Conservation (phyloP, 2,888 invertebrate genomes). For the Willowsia nigromaculata region DNA sequence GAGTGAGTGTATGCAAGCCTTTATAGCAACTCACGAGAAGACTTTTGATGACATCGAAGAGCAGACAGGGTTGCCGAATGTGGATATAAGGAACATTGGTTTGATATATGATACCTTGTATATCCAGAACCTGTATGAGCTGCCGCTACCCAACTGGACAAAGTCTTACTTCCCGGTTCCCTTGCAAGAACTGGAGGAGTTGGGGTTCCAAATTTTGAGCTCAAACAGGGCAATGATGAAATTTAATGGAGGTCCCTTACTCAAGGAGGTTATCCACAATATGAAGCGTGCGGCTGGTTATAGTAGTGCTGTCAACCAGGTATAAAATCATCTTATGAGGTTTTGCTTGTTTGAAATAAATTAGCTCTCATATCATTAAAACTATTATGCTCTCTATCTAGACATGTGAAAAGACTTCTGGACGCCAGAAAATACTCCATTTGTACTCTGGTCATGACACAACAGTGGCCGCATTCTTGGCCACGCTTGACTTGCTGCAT, state of each 20-base stretch:
- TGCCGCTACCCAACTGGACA: slow-evolving; percentile 85
- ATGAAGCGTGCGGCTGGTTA: too few species aligned
- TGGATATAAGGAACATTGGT: slow-evolving; percentile 82
- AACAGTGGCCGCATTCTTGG: slow-evolving; percentile 85
- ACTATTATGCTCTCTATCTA: too few species aligned
- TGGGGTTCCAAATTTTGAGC: slow-evolving; percentile 64
- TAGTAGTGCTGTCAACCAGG: too few species aligned
- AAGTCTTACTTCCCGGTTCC: slow-evolving; percentile 83
- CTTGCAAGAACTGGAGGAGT: slow-evolving; percentile 61
- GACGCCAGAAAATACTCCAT: slow-evolving; percentile 82
- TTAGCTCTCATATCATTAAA: neutral
- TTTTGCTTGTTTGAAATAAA: neutral
- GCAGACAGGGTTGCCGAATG: slow-evolving; percentile 84
- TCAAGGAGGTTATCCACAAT: slow-evolving; percentile 84
- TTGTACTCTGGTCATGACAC: slow-evolving; percentile 88
- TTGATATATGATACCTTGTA: slow-evolving; percentile 85
- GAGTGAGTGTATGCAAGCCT: slow-evolving; percentile 80
- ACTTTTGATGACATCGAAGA: slow-evolving; percentile 85
- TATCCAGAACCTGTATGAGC: slow-evolving; percentile 82
- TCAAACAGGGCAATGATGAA: slow-evolving; percentile 67
- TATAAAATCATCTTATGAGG: too few species aligned
- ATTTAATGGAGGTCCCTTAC: slow-evolving; percentile 79
- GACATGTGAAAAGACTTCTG: neutral
- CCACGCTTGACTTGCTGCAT: slow-evolving; percentile 84
- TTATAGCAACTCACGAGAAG: slow-evolving; percentile 82